Percentiles rank a stretch among this genome's conserved stretches.
Conservation (phyloP, 2,113 vertebrate species). For the Conger conger region DNA sequence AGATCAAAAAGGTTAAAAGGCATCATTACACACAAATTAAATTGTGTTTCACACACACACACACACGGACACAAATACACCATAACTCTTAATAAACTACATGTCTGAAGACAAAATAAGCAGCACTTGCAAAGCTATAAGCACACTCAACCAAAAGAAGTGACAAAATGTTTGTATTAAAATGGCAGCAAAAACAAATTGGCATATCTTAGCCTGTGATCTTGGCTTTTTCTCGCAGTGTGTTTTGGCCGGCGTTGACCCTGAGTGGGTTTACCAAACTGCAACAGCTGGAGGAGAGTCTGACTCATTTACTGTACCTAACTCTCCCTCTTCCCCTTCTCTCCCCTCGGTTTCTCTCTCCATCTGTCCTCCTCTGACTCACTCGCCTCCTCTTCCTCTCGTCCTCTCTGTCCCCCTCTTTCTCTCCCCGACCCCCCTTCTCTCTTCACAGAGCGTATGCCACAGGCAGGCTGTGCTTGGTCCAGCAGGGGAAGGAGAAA, state of each 20-base stretch:
- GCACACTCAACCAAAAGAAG: background rate
- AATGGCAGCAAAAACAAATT: background rate
- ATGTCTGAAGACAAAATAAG: background rate
- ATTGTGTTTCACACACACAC: background rate
- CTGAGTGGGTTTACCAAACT: constrained; percentile 3
- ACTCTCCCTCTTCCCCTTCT: background rate
- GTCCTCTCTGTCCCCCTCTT: background rate
- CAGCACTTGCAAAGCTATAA: background rate
- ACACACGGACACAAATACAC: background rate
- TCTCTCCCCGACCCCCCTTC: background rate
- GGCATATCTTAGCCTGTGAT: background rate
- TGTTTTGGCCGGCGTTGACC: constrained; percentile 1
- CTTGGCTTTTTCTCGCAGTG: background rate
- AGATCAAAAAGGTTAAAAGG: background rate
- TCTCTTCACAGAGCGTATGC: background rate
- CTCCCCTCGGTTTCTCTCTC: background rate
- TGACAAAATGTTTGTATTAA: constrained; percentile 5
- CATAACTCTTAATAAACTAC: background rate
- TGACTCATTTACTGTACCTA: constrained; percentile 4
- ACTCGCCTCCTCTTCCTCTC: background rate
- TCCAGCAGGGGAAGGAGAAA: constrained; percentile 11
- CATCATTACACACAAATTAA: background rate
- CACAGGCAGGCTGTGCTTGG: background rate
- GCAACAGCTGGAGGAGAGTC: constrained; percentile 8
- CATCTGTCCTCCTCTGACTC: background rate